phyloP scores from a whole-genome alignment of 1,140 invertebrate species.

The Diorhabda elongata region DNA sequence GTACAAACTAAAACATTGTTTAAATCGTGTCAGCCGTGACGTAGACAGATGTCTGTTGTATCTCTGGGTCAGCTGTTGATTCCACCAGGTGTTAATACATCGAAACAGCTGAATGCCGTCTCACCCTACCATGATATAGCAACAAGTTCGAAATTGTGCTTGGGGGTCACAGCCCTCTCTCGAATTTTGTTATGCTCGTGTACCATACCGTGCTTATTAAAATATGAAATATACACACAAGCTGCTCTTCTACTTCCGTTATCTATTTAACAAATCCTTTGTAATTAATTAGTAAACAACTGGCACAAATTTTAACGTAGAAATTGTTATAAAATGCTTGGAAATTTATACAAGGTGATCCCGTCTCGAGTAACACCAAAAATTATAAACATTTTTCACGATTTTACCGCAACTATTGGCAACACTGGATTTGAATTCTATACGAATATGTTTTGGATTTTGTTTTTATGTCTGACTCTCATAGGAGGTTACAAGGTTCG shows the following conservation, averaged over 20 bases:
- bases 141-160: conserved; percentile 20
- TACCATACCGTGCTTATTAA: conserved; percentile 15
- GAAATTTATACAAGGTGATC: no score
- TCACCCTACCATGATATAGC: conserved; percentile 20
- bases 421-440: no score
- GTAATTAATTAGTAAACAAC: no score
- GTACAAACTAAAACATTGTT: conserved; percentile 10
- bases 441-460: no score
- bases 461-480: no score
- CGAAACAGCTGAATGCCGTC: conserved; percentile 21
- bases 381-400: no score
- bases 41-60: conserved; percentile 20
- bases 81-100: conserved; percentile 15
- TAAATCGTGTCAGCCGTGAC: conserved; percentile 15
- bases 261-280: background rate
- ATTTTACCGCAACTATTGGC: no score
- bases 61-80: conserved; percentile 21
- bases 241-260: background rate
- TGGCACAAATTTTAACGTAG: no score
- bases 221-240: conserved; percentile 12
- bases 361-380: no score
- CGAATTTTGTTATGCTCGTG: background rate
- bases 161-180: conserved; percentile 14
- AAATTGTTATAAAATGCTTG: no score
- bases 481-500: no score